phyloP scores from a whole-genome alignment of 2,797 vertebrate genomes.

The Epinephelus malabaricus region DNA sequence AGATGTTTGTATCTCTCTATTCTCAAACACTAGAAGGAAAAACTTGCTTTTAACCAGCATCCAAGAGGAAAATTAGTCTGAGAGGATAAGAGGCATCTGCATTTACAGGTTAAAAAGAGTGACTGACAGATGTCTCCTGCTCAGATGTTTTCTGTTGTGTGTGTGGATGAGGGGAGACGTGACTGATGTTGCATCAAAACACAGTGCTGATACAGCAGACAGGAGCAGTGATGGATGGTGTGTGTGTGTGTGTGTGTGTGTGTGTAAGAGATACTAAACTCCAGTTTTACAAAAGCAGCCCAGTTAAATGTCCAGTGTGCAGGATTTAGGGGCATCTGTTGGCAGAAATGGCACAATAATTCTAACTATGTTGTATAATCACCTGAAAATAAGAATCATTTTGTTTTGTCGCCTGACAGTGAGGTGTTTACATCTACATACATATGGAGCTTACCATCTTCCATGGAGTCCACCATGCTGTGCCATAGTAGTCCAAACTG shows the following conservation, averaged over 20 bases:
- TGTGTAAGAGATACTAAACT: background rate
- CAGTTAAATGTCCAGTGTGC: conserved; percentile 7
- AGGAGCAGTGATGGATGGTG: conserved; percentile 39
- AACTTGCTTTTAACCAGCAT: background rate
- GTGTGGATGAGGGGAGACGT: conserved; percentile 30
- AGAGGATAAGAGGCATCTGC: background rate
- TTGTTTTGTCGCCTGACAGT: no score
- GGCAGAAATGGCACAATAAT: no score
- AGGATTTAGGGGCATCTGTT: no score
- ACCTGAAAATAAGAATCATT: no score
- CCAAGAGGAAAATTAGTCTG: background rate
- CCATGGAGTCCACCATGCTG: no score
- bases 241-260: background rate
- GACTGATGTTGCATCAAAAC: conserved; percentile 37
- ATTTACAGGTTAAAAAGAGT: background rate
- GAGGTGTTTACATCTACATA: no score
- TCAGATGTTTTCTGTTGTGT: conserved; percentile 24
- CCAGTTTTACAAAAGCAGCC: conserved; percentile 12
- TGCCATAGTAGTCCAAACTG: no score
- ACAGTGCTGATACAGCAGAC: conserved; percentile 38
- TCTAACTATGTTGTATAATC: no score
- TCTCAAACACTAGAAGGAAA: background rate
- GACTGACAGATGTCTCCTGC: conserved; percentile 44
- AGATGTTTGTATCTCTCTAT: background rate
- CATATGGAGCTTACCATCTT: no score